Evolutionary conservation across 2,113 vertebrate species (phyloP).

Genomic region (Epinephelus cyanopodus): DNA sequence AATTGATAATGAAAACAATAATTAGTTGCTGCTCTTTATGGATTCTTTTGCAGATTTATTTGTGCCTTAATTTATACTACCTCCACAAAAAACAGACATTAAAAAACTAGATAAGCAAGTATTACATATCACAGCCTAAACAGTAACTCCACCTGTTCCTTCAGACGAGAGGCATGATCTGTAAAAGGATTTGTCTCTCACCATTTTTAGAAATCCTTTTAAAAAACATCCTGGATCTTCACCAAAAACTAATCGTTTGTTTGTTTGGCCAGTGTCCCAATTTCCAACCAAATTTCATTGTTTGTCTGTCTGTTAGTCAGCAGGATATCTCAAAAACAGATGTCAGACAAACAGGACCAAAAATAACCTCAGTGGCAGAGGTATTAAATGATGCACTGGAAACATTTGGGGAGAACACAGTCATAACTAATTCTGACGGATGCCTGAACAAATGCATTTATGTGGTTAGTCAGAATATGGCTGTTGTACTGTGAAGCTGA

Average conservation of each 20-base stretch:
- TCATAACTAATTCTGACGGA: neutral
- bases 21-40: neutral
- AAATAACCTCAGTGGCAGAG: neutral
- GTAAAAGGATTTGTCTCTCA: neutral
- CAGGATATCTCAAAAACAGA: neutral
- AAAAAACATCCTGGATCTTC: neutral
- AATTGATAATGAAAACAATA: neutral
- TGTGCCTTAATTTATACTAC: neutral
- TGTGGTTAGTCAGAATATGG: neutral
- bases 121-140: neutral
- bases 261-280: neutral
- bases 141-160: neutral
- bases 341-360: neutral
- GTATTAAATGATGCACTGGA: neutral
- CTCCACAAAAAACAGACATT: neutral
- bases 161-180: neutral
- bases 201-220: neutral
- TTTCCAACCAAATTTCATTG: conserved; percentile 21
- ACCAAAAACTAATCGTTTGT: neutral
- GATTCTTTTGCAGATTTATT: neutral
- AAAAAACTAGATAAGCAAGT: neutral
- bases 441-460: neutral
- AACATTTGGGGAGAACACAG: conserved; percentile 8
- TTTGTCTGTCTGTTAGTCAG: neutral
- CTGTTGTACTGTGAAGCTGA: neutral